Evolutionary conservation across 2,113 vertebrate species (phyloP).

Genomic region (Mus spicilegus): DNA sequence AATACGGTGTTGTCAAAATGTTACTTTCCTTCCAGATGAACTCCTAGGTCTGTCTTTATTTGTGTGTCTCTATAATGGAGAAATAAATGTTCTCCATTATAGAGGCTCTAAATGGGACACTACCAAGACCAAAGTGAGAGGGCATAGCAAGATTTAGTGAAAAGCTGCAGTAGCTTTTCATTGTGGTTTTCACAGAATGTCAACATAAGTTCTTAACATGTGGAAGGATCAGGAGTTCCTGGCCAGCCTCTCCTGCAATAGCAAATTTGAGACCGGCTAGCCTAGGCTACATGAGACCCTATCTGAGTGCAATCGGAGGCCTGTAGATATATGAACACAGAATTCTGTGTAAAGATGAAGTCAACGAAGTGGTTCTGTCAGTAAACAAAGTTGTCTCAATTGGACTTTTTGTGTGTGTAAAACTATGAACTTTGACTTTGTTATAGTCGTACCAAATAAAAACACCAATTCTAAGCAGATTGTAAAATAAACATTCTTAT

Average conservation of each 20-base stretch:
- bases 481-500: not conserved
- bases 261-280: not conserved
- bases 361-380: slow-evolving; percentile 26
- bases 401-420: not conserved
- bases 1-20: not conserved
- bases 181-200: not conserved
- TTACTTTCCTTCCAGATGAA: not conserved
- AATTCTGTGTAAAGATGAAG: not conserved
- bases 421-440: not conserved
- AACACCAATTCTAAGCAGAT: not conserved
- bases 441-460: not conserved
- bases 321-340: not conserved
- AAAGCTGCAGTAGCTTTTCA: not conserved
- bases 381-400: slow-evolving; percentile 13
- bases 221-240: not conserved
- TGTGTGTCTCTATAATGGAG: too few species aligned
- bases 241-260: not conserved
- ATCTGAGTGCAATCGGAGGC: not conserved
- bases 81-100: not conserved
- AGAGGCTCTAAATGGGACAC: not conserved
- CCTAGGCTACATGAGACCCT: not conserved
- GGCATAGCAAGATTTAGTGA: not conserved
- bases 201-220: not conserved
- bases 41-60: not conserved
- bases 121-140: not conserved